Evolutionary conservation across 2,888 invertebrate genomes (phyloP), one percentile per base, ranked within the genome.

Genomic region (Drosophila nigricruria): DNA sequence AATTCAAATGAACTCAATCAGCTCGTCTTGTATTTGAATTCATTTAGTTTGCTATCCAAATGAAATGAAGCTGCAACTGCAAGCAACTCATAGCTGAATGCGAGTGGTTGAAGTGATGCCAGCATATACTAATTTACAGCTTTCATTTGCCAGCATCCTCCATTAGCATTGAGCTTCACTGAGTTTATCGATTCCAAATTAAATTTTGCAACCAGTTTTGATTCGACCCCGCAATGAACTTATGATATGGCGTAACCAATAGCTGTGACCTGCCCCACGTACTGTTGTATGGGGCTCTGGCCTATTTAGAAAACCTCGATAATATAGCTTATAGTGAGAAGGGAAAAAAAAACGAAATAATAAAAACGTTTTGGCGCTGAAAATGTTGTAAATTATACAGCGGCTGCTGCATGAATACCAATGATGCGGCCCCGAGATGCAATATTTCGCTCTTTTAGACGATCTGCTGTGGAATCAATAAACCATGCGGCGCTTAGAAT

Each of bases 351-450:
- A 56, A 40, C 5, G 20, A 49, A 36, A 27, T 38, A 34, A 45
- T 32, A 57, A 43, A 78, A 63, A 56, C 56, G 49, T 64, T 61
- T 30, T 60, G 52, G 70, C 56, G 47, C 53, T 53, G 63, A 87
- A 89, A 88, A 72, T 68, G 72, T 70, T 86, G 89, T 90, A 86
- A 84, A 84, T 88, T 90, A 86, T 90, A 70, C 90, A 88, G 60
- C 61, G 69, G 67, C 66, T 72, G 62, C 64, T 67, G 71, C 67
- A 62, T 73, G 90, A 85, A 82, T 88, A 63, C 52, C 88, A 83
- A 81, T 84, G 75, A 73, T 62, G 77, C 40, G 58, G 80, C 9
- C 43, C 49, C 62, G 54, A 61, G 68, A 82, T 82, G 87, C 61
- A 63, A 57, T 45, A 53, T 66, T 30, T 34, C 45, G 54, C 20